Conservation (phyloP, 2,797 vertebrate genomes). For the Spinus olivaceus region DNA sequence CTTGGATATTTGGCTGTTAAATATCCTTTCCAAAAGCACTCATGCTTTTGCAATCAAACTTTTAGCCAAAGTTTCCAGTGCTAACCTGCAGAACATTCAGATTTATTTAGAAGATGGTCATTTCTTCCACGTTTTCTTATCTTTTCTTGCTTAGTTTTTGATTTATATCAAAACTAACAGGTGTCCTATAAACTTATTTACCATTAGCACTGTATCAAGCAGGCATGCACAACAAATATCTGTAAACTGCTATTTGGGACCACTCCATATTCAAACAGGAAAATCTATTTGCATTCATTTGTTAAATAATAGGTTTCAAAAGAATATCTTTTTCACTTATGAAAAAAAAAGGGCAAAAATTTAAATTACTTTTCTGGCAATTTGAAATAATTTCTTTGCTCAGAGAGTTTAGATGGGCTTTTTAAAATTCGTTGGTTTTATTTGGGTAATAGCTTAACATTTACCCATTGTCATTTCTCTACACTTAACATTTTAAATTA, state of each 20-base stretch:
- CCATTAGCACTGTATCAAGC: not conserved
- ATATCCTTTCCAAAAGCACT: not conserved
- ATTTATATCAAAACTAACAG: not conserved
- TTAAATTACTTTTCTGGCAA: not conserved
- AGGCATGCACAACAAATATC: not conserved
- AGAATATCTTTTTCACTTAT: not conserved
- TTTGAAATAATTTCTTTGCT: not conserved
- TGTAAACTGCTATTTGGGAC: not conserved
- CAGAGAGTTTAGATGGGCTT: accelerated
- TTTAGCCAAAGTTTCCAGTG: not conserved
- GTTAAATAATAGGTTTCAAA: not conserved
- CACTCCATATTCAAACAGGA: not conserved
- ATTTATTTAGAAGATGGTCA: not conserved
- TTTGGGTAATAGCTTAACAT: not conserved
- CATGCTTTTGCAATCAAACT: not conserved
- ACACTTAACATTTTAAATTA: not conserved
- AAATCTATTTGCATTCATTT: not conserved
- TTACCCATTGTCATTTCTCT: not conserved
- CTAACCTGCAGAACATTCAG: not conserved
- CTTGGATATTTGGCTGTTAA: not conserved
- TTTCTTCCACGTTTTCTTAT: not conserved
- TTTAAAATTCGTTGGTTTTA: not conserved
- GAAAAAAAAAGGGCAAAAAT: no score
- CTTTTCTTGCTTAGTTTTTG: not conserved
- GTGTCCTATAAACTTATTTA: not conserved